Evolutionary conservation across 2,113 vertebrate genomes (phyloP).

Genomic region (Tricholaema leucomelas): DNA sequence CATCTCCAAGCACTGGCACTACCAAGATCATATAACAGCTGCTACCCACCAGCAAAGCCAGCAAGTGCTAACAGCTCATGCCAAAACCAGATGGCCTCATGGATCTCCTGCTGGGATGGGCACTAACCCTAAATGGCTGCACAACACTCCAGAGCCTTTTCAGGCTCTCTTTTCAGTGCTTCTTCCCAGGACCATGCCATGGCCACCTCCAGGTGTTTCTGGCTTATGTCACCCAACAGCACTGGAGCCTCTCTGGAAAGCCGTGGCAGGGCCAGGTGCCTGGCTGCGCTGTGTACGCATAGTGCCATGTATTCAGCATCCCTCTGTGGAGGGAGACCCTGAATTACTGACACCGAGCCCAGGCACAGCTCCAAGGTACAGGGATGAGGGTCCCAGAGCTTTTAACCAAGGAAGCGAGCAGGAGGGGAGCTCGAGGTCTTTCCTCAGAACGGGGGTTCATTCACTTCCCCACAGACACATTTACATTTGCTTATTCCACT

Average conservation of each 20-base stretch:
- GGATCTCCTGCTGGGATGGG: not conserved
- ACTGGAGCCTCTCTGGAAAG: not conserved
- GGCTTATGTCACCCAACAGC: not conserved
- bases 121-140: not conserved
- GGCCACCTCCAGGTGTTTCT: not conserved
- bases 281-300: not conserved
- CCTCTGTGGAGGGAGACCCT: not conserved
- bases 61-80: not conserved
- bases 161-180: not conserved
- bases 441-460: conserved; percentile 68
- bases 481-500: conserved; percentile 79
- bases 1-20: not conserved
- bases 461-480: conserved; percentile 77
- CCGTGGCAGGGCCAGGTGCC: conserved; percentile 23
- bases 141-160: not conserved
- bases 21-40: not conserved
- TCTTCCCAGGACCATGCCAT: not conserved
- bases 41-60: not conserved
- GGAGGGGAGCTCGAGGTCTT: conserved; percentile 68
- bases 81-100: accelerated
- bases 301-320: conserved; percentile 15
- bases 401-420: conserved; percentile 51
- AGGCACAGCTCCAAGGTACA: conserved; percentile 56
- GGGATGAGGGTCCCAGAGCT: conserved; percentile 35
- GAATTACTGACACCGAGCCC: not conserved